Conservation (phyloP, 2,888 invertebrate species). For the Ophioninae sp. region DNA sequence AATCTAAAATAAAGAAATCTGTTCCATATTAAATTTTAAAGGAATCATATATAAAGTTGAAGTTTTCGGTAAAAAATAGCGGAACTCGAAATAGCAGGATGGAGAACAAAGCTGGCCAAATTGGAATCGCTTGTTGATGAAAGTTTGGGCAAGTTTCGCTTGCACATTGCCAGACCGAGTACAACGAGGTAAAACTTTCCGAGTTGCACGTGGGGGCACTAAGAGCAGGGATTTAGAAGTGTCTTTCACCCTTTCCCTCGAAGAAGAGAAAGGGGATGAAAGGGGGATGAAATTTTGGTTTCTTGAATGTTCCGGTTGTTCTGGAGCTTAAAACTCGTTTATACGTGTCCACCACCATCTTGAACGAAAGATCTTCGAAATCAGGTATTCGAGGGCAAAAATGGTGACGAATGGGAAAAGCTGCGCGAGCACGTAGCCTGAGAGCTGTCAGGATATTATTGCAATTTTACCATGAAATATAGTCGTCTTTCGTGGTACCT, state of each 20-base stretch:
- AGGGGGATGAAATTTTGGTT: conserved; percentile 32
- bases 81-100: neutral
- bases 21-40: no score
- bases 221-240: conserved; percentile 33
- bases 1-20: no score
- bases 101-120: conserved; percentile 1
- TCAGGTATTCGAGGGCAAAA: conserved; percentile 13
- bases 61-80: neutral
- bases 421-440: conserved; percentile 29
- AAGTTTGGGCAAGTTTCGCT: conserved; percentile 10
- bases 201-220: neutral
- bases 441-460: conserved; percentile 10
- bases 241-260: conserved; percentile 9
- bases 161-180: neutral
- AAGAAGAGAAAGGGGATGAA: neutral
- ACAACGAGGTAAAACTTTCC: conserved; percentile 2
- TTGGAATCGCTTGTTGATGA: neutral
- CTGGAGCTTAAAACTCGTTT: conserved; percentile 17
- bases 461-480: conserved; percentile 3
- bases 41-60: neutral
- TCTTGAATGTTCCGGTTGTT: conserved; percentile 23
- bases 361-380: conserved; percentile 3
- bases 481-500: neutral
- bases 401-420: conserved; percentile 4
- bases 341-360: conserved; percentile 2